A percentile compares a stretch with the other conserved stretches of the same genome.
These are phyloP conservation scores for Globodera ellingtonae DNA, from an alignment of 1,140 invertebrate genomes.

Conservation along the genomic window DNA sequence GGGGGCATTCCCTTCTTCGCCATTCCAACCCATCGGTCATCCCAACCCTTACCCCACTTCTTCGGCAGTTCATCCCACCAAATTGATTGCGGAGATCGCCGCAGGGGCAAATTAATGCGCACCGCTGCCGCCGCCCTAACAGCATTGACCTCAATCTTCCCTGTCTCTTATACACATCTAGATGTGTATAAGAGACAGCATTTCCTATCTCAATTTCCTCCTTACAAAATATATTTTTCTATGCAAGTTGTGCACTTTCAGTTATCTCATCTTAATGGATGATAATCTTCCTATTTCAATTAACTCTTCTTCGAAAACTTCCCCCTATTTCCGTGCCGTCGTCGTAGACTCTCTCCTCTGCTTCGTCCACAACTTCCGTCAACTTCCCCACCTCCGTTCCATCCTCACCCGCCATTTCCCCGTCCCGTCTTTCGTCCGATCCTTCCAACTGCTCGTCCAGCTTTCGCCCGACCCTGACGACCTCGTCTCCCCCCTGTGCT, in stretches of 20 bases:
- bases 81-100: slow-evolving; percentile 27
- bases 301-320: not conserved
- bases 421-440: slow-evolving; percentile 6
- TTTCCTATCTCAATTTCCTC: slow-evolving; percentile 9
- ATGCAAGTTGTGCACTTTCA: not conserved
- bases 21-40: slow-evolving; percentile 6
- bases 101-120: slow-evolving; percentile 32
- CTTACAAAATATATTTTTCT: not conserved
- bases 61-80: not conserved
- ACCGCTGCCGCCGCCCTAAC: not conserved
- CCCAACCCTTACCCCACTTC: slow-evolving; percentile 13
- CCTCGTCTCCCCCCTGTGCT: not conserved
- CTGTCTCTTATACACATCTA: too few species aligned
- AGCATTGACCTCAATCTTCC: slow-evolving; percentile 25
- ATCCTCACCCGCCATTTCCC: slow-evolving; percentile 38
- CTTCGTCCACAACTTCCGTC: slow-evolving; percentile 45
- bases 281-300: not conserved
- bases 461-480: slow-evolving; percentile 10
- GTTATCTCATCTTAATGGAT: not conserved
- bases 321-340: slow-evolving; percentile 27
- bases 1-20: slow-evolving; percentile 4
- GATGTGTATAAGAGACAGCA: too few species aligned
- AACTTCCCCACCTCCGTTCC: slow-evolving; percentile 18
- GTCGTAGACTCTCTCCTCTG: slow-evolving; percentile 48
- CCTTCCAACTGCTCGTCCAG: slow-evolving; percentile 31